Percentiles rank a stretch among this genome's conserved stretches.
phyloP scores from a whole-genome alignment of 2,888 invertebrate species.

The Diaphora mendica region DNA sequence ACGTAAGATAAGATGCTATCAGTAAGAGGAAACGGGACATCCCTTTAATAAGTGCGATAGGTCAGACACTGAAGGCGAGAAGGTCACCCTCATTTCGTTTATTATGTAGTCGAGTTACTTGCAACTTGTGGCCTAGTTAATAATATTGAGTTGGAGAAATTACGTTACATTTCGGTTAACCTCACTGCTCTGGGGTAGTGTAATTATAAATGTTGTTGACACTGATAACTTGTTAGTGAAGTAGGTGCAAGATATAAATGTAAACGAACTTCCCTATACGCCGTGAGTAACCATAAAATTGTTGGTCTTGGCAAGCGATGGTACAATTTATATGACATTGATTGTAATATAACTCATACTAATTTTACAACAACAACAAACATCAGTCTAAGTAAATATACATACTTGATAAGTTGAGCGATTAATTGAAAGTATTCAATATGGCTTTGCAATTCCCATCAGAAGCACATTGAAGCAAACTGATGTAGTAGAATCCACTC shows the following conservation, averaged over 20 bases:
- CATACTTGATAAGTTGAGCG: neutral
- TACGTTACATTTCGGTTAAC: slow-evolving; percentile 17
- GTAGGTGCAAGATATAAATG: neutral
- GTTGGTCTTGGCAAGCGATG: no score
- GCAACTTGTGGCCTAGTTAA: slow-evolving; percentile 39
- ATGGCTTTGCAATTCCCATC: slow-evolving; percentile 4
- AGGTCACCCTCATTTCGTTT: slow-evolving; percentile 51
- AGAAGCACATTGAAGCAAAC: slow-evolving; percentile 17
- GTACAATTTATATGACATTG: no score
- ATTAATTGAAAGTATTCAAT: slow-evolving; percentile 5
- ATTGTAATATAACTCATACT: no score
- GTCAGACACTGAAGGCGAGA: slow-evolving; percentile 51
- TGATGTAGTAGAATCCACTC: slow-evolving; percentile 31
- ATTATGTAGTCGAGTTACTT: slow-evolving; percentile 48
- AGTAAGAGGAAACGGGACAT: slow-evolving; percentile 40
- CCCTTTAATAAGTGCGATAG: slow-evolving; percentile 65
- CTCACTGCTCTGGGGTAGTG: neutral
- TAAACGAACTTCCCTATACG: neutral
- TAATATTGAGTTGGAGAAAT: slow-evolving; percentile 42
- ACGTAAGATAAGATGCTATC: slow-evolving; percentile 53
- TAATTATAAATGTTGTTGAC: slow-evolving; percentile 4
- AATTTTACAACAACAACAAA: neutral
- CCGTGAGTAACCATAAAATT: no score
- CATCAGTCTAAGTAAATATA: neutral
- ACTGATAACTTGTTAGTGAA: neutral